Conservation (phyloP, 2,113 vertebrate species). For the Leucopsar rothschildi region DNA sequence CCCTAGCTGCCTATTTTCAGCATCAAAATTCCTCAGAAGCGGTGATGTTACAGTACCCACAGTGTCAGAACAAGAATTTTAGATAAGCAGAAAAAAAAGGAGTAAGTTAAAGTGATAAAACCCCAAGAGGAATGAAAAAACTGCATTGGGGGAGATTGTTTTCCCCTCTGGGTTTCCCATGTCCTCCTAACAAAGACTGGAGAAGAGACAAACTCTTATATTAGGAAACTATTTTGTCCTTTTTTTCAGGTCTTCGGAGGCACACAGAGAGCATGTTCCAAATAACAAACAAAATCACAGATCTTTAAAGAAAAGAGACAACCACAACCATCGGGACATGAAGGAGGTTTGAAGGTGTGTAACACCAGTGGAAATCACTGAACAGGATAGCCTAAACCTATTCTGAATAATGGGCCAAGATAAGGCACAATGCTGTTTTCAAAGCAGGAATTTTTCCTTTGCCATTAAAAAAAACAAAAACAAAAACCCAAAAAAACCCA, state of each 20-base stretch:
- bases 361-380: background rate
- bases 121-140: background rate
- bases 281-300: background rate
- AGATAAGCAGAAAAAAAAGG: background rate
- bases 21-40: background rate
- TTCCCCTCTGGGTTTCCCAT: background rate
- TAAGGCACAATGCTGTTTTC: background rate
- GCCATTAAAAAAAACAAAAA: background rate
- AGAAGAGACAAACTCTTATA: background rate
- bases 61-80: background rate
- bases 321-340: background rate
- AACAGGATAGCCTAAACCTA: background rate
- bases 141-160: background rate
- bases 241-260: background rate
- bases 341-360: background rate
- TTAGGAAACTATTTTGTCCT: background rate
- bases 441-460: background rate
- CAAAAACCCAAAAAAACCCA: background rate
- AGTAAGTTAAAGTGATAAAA: background rate
- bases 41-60: background rate
- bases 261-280: background rate
- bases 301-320: background rate
- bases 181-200: background rate
- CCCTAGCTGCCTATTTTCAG: background rate
- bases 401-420: background rate